Evolutionary conservation across 23 tunicate genomes (phyloP), one percentile per base, ranked within the genome.

Genomic region (Trididemnum miniatum): DNA sequence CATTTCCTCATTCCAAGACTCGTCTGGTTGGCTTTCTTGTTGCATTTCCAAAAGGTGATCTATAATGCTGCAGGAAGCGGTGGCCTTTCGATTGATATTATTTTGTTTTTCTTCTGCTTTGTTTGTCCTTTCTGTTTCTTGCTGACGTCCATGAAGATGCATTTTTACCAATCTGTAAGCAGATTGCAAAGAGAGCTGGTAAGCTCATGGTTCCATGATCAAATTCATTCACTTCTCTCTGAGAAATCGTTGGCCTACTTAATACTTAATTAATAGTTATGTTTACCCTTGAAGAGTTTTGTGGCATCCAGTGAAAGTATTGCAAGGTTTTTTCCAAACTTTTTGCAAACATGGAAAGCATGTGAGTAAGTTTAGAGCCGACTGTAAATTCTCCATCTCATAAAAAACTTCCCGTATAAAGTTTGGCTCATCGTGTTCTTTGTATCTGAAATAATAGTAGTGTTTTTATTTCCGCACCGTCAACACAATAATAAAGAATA

Each of bases 351-450:
- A 38, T 37, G 79, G 79, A 39, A 73, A 38, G 20, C 12, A 3
- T 20, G 57, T 24, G 20, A 37, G 2, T 9, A 73, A 28, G 28
- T 23, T 73, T 20, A 73, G 20, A 9, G 31, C 35, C 23, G 65
- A 63, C 26, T n/a, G 20, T 18, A 27, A 25, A 25, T 34, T 30
- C 1, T 63, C 40, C 23, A 77, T 64, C 30, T 77, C 83, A 20
- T 65, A 32, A 31, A 57, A 79, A 30, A 79, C 39, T 69, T 77
- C 83, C 28, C 39, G 29, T 50, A 83, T 72, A 63, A 83, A 83
- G 29, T 74, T 59, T 59, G 74, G 81, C 7, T 81, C 28, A 57
- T 83, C 81, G 20, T 80, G 81, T n/a, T 77, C 37, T 59, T 83
- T 35, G 52, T 83, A 72, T 74, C 87, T 83, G 81, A 51, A 72